These are phyloP conservation scores for Beaufortia kweichowensis DNA, from an alignment of 2,113 vertebrate species.

Conservation along the genomic window DNA sequence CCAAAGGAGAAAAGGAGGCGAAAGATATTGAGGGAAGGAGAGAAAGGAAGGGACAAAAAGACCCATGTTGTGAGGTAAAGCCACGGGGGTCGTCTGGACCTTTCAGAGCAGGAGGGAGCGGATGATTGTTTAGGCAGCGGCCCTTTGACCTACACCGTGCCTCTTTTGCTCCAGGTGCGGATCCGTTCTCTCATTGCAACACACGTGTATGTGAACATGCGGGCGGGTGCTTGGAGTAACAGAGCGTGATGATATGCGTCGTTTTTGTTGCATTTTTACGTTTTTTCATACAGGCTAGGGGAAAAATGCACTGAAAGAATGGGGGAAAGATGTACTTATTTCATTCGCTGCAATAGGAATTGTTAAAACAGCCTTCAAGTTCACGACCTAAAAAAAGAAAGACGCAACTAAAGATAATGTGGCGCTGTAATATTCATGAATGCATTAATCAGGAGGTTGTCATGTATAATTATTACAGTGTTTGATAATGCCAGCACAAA, in stretches of 20 bases:
- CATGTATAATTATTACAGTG: conserved; percentile 73
- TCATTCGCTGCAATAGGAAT: neutral
- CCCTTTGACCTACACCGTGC: conserved; percentile 64
- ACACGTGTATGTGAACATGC: too few relatives aligned
- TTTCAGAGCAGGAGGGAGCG: conserved; percentile 72
- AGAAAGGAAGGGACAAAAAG: conserved; percentile 51
- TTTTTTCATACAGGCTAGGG: too few relatives aligned
- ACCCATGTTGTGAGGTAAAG: conserved; percentile 75
- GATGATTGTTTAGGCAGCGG: conserved; percentile 80
- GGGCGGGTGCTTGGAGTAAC: neutral
- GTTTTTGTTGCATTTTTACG: conserved; percentile 45
- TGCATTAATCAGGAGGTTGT: conserved; percentile 73
- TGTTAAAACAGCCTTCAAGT: conserved; percentile 44
- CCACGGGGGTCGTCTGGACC: conserved; percentile 83
- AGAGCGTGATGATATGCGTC: conserved; percentile 54
- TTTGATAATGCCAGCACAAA: conserved; percentile 68
- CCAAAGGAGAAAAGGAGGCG: conserved; percentile 28
- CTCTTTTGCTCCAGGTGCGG: conserved; percentile 86
- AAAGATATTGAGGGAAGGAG: conserved; percentile 51
- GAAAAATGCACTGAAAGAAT: neutral
- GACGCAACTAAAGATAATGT: conserved; percentile 41
- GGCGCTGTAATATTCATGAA: conserved; percentile 68
- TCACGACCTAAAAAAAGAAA: conserved; percentile 57
- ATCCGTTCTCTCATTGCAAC: conserved; percentile 60
- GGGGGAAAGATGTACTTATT: neutral